Base-by-base conservation (phyloP, 2,113 vertebrate species). In the Pogonocichla stellata region DNA sequence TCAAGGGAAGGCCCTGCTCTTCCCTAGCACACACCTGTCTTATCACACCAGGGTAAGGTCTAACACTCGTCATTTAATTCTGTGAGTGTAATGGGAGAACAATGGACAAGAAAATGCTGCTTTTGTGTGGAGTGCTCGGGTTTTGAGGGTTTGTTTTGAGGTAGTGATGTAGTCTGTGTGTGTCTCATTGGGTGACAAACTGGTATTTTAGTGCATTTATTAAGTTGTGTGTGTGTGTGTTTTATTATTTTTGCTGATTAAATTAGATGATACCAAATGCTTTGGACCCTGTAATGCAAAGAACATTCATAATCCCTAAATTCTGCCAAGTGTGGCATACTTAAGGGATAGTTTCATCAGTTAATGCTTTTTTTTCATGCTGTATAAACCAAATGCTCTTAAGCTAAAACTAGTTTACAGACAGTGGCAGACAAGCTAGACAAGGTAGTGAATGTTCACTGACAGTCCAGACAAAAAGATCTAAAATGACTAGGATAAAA, bases 141-240 rank as follows among this genome's bases (percentile, higher is more conserved):
- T 29, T 34, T 72, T 38, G 15, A 18, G 10, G 6, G 1, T 10
- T 91, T 61, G 23, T 36, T 83, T n/a, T 47, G n/a, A 31, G 40
- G 11, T 40, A 19, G 7, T 14, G n/a, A 72, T 31, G 17, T 7
- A 50, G 14, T 22, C 11, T 38, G 5, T 42, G 13, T 42, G 13
- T 23, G 6, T 65, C 13, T 67, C 33, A 53, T 6, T 51, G 20
- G 16, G 22, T 22, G 17, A 51, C 8, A 87, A 60, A 56, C 6
- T 36, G 5, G 9, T 53, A 33, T 61, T 69, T 91, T 29, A n/a
- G 14, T 58, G 31, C 6, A 34, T 80, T 70, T 71, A 20, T 36
- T 15, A n/a, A 9, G 2, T 20, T 0, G 12, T 8, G 8, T 40
- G 11, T 40, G 11, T 24, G 16, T 14, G 2, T 45, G 26, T 26